Evolutionary conservation across 1,140 invertebrate species (phyloP).

Genomic region (Berghia stephanieae): DNA sequence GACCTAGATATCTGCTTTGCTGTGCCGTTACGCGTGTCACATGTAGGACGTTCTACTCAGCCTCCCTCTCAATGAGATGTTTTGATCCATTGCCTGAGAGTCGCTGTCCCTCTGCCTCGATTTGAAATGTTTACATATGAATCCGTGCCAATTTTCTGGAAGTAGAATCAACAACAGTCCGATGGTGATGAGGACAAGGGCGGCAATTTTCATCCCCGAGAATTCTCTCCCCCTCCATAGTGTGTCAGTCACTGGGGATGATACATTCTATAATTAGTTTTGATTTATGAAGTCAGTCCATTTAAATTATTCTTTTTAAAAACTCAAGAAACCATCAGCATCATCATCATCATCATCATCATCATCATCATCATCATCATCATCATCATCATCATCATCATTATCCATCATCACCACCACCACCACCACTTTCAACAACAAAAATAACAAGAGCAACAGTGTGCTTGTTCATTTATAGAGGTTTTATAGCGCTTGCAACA

Average conservation of each 20-base stretch:
- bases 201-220: slow-evolving; percentile 92
- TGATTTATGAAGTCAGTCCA: too few relatives aligned
- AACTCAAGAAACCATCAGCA: too few relatives aligned
- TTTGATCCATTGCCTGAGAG: slow-evolving; percentile 10
- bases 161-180: slow-evolving; percentile 81
- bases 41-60: slow-evolving; percentile 28
- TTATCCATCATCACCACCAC: background rate
- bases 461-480: too few relatives aligned
- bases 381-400: background rate
- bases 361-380: background rate
- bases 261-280: too few relatives aligned
- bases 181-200: slow-evolving; percentile 81
- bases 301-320: background rate
- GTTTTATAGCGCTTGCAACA: too few relatives aligned
- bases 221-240: slow-evolving; percentile 85
- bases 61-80: slow-evolving; percentile 14
- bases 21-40: too few relatives aligned
- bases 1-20: too few relatives aligned
- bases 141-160: slow-evolving; percentile 92
- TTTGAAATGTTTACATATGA: slow-evolving; percentile 31
- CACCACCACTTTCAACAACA: background rate
- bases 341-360: background rate
- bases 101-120: slow-evolving; percentile 9
- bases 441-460: too few relatives aligned
- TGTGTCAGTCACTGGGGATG: slow-evolving; percentile 82